These are phyloP conservation scores for Molossus molossus DNA, from an alignment of 2,797 vertebrate genomes.

Conservation along the genomic window DNA sequence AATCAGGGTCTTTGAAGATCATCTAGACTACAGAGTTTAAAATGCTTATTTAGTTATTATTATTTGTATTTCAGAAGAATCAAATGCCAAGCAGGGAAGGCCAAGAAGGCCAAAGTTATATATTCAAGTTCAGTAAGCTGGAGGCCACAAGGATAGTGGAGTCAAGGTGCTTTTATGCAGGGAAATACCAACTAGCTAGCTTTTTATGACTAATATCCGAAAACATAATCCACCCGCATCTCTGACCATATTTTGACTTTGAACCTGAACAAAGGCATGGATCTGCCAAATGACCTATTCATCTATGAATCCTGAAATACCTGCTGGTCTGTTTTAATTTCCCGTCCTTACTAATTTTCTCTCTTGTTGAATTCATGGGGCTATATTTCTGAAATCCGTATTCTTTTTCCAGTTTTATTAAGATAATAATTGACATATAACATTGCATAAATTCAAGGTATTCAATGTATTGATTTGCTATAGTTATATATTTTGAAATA, in stretches of 20 bases:
- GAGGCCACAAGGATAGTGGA: background rate
- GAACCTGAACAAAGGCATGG: background rate
- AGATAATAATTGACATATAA: background rate
- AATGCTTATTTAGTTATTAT: slow-evolving; percentile 58
- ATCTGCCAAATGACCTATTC: background rate
- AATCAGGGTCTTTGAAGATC: slow-evolving; percentile 64
- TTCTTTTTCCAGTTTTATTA: background rate
- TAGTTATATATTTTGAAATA: background rate
- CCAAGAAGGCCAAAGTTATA: background rate
- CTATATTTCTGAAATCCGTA: slow-evolving; percentile 1
- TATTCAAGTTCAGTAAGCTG: background rate
- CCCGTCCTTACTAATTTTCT: slow-evolving; percentile 16
- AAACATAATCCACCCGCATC: background rate
- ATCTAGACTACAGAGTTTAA: slow-evolving; percentile 44
- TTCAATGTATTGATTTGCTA: background rate
- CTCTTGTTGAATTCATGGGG: slow-evolving; percentile 12
- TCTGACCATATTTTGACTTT: background rate
- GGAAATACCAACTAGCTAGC: background rate
- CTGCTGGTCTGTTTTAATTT: slow-evolving; percentile 14
- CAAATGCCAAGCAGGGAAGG: slow-evolving; percentile 46
- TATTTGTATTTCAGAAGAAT: slow-evolving; percentile 64
- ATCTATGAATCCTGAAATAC: background rate
- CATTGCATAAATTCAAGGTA: background rate
- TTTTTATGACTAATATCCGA: slow-evolving; percentile 8
- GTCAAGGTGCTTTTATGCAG: background rate